Percentiles rank a stretch among this genome's conserved stretches.
phyloP scores from a whole-genome alignment of 2,888 invertebrate genomes.

The Strigamia crassipes region DNA sequence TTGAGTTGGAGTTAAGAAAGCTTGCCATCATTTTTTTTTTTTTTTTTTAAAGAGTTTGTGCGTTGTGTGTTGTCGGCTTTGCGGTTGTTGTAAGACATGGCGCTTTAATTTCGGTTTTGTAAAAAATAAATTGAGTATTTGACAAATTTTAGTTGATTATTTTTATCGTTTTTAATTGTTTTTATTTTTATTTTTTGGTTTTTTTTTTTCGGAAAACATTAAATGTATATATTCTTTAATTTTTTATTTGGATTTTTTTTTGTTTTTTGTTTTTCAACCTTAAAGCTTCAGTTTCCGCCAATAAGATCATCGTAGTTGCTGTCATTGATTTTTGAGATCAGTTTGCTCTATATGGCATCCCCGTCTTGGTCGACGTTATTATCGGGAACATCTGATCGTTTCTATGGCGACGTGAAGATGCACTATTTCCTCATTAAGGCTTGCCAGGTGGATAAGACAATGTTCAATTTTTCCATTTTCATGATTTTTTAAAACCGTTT shows the following conservation, averaged over 20 bases:
- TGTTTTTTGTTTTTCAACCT: neutral
- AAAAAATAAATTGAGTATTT: no score
- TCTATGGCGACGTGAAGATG: neutral
- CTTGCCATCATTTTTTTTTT: neutral
- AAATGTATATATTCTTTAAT: no score
- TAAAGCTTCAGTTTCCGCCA: neutral
- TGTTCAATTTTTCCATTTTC: neutral
- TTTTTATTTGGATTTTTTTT: no score
- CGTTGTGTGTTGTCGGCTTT: neutral
- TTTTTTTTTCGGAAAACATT: neutral
- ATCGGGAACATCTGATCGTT: slow-evolving; percentile 26
- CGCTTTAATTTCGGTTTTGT: neutral
- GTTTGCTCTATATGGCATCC: slow-evolving; percentile 1
- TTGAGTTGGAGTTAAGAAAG: neutral
- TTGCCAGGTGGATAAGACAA: neutral
- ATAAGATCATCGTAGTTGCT: neutral
- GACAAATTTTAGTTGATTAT: no score
- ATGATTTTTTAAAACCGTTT: neutral
- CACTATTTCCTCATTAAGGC: slow-evolving; percentile 5
- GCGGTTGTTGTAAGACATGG: neutral
- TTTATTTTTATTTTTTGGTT: no score
- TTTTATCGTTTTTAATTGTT: no score
- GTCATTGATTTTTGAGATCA: slow-evolving; percentile 26
- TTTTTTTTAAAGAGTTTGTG: neutral
- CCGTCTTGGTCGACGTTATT: slow-evolving; percentile 7